A percentile compares a stretch with the other conserved stretches of the same genome.
Conservation (phyloP, 2,888 invertebrate species). For the Zele albiditarsus region DNA sequence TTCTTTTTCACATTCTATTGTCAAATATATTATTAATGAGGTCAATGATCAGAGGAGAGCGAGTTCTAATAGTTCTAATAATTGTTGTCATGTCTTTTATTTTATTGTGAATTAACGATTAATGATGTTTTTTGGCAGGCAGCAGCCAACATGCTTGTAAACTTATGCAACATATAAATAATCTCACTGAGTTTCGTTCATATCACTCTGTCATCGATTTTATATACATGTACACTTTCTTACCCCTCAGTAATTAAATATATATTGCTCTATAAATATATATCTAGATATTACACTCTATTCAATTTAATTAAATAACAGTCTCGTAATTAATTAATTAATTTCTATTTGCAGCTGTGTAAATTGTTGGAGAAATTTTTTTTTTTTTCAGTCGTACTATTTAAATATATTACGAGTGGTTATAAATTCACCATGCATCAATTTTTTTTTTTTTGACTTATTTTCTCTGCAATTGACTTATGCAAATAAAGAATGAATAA, state of each 20-base stretch:
- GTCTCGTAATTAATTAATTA: not conserved
- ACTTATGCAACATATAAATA: constrained; percentile 66
- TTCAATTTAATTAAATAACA: not conserved
- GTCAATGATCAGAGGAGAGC: constrained; percentile 20
- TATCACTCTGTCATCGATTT: constrained; percentile 47
- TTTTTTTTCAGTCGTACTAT: not conserved
- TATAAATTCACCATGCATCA: not conserved
- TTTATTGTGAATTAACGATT: constrained; percentile 52
- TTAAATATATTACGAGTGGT: not conserved
- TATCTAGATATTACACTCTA: constrained; percentile 18
- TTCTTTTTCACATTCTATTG: not conserved
- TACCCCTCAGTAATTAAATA: constrained; percentile 41
- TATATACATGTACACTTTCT: constrained; percentile 42
- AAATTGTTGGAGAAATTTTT: not conserved
- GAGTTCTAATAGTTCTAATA: not conserved
- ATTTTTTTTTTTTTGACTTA: not conserved
- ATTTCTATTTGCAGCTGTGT: not conserved
- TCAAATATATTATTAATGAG: constrained; percentile 5
- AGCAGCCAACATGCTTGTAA: constrained; percentile 71
- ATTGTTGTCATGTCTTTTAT: not conserved
- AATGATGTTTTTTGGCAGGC: constrained; percentile 64
- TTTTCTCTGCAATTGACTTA: not conserved
- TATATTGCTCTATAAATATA: constrained; percentile 37
- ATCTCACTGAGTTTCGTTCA: constrained; percentile 55
- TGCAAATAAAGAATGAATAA: not conserved